Evolutionary conservation across 2,113 vertebrate species (phyloP).

Genomic region (Eretmochelys imbricata): DNA sequence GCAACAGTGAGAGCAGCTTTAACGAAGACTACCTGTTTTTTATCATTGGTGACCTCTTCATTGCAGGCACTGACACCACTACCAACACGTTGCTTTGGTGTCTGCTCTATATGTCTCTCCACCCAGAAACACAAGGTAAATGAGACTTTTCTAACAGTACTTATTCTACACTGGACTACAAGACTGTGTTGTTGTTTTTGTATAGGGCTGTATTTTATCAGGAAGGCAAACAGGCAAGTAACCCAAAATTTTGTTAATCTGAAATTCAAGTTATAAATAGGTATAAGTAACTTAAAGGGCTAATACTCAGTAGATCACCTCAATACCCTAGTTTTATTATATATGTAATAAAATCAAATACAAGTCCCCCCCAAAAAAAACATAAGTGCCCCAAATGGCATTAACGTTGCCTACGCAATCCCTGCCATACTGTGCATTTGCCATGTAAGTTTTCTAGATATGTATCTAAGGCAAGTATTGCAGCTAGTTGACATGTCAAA

Average conservation of each 20-base stretch:
- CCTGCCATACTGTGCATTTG: background rate
- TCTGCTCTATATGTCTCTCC: constrained; percentile 91
- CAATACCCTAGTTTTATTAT: background rate
- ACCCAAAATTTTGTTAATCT: fast-evolving
- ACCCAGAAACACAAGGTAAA: constrained; percentile 91
- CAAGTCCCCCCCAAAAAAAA: too few relatives aligned
- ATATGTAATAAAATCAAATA: too few relatives aligned
- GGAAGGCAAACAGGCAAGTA: background rate
- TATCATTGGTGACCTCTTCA: constrained; percentile 94
- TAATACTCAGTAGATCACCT: background rate
- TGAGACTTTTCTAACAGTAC: background rate
- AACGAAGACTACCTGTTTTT: constrained; percentile 94
- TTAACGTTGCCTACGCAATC: background rate
- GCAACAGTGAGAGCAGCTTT: constrained; percentile 83
- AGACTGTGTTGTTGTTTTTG: background rate
- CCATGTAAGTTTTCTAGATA: background rate
- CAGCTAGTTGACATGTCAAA: background rate
- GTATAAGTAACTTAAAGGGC: background rate
- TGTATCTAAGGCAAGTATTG: background rate
- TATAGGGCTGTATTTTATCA: background rate
- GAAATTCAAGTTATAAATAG: fast-evolving
- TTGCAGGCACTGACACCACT: constrained; percentile 96
- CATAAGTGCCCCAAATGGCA: background rate
- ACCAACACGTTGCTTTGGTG: constrained; percentile 95
- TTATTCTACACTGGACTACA: background rate